A percentile compares a stretch with the other conserved stretches of the same genome.
These are phyloP conservation scores for Gymnothorax reevesii DNA, from an alignment of 2,797 vertebrate genomes.

Conservation along the genomic window DNA sequence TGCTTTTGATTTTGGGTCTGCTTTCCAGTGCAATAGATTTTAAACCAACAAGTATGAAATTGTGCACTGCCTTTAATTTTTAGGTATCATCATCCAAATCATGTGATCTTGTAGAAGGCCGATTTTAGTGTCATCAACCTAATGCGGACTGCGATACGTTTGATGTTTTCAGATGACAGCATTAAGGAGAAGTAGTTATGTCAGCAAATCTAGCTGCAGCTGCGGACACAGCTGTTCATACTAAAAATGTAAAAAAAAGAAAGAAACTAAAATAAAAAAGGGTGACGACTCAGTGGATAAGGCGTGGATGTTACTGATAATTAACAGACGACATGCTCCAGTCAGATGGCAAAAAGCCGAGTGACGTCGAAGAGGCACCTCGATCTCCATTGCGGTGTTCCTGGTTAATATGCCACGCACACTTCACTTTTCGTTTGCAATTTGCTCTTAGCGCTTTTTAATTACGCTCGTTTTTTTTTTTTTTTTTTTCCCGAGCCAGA, in stretches of 20 bases:
- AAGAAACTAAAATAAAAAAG: neutral
- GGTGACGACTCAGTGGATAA: neutral
- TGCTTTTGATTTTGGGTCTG: too few relatives aligned
- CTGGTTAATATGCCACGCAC: slow-evolving; percentile 2
- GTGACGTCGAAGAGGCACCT: neutral
- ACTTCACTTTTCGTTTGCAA: neutral
- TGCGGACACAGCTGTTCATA: neutral
- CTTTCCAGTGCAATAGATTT: too few relatives aligned
- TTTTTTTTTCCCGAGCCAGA: neutral
- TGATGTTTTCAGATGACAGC: neutral
- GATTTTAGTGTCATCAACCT: too few relatives aligned
- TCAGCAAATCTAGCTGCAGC: neutral
- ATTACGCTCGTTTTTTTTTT: neutral
- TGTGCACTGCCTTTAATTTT: too few relatives aligned
- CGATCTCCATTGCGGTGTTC: neutral
- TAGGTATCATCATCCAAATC: too few relatives aligned
- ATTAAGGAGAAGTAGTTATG: neutral
- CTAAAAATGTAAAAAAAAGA: neutral
- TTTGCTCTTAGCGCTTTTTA: slow-evolving; percentile 13
- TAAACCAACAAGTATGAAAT: too few relatives aligned
- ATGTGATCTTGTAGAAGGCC: too few relatives aligned
- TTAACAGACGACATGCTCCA: neutral
- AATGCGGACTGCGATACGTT: too few relatives aligned
- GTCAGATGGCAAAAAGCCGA: neutral
- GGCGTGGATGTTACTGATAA: neutral